Conservation (phyloP, 2,888 invertebrate genomes). For the Hydrotaea cyrtoneurina region DNA sequence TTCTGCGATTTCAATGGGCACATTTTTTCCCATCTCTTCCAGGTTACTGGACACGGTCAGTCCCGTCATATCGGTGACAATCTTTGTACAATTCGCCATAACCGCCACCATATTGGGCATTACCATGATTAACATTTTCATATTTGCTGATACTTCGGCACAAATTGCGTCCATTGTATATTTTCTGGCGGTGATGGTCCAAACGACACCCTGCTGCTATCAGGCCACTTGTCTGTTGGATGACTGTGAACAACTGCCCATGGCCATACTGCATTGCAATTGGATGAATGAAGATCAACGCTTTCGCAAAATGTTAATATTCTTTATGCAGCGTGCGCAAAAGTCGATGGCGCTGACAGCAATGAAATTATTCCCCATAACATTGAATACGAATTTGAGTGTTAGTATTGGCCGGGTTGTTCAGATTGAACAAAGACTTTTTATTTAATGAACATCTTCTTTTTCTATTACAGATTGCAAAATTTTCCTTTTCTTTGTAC, state of each 20-base stretch:
- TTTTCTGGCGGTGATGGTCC: slow-evolving; percentile 60
- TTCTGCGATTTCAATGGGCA: too few relatives aligned
- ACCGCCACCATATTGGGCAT: slow-evolving; percentile 63
- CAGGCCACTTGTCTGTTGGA: slow-evolving; percentile 62
- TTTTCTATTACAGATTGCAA: slow-evolving; percentile 53
- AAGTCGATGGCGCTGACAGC: slow-evolving; percentile 54
- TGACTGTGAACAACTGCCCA: slow-evolving; percentile 61
- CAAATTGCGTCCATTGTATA: slow-evolving; percentile 60
- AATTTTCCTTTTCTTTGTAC: slow-evolving; percentile 57
- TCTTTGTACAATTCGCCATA: slow-evolving; percentile 68
- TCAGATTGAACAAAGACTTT: background rate
- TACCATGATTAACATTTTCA: slow-evolving; percentile 66
- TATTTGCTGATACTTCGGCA: too few relatives aligned
- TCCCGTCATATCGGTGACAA: slow-evolving; percentile 67
- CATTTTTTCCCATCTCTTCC: slow-evolving; percentile 9
- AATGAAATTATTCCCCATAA: slow-evolving; percentile 63
- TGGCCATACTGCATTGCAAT: slow-evolving; percentile 66
- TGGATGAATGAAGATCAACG: slow-evolving; percentile 60
- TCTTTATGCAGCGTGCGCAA: slow-evolving; percentile 63
- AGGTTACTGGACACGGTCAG: slow-evolving; percentile 68
- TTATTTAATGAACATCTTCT: background rate
- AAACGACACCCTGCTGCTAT: slow-evolving; percentile 68
- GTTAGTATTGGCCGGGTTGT: too few relatives aligned
- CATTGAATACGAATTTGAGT: slow-evolving; percentile 65
- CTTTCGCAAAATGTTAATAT: slow-evolving; percentile 65